phyloP scores from a whole-genome alignment of 2,888 invertebrate species.

The Drosophila diplacantha region DNA sequence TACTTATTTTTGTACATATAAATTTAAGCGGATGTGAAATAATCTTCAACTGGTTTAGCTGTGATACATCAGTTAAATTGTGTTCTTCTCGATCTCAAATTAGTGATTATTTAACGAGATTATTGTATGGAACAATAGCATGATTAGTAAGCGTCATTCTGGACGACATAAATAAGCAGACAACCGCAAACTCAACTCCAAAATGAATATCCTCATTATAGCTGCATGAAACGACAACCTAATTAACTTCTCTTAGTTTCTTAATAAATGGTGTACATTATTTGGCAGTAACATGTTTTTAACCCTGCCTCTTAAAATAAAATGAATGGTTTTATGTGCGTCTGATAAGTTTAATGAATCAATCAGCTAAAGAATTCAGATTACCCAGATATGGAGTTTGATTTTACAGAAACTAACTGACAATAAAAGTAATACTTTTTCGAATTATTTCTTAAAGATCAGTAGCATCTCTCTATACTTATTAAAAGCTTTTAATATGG shows the following conservation, averaged over 20 bases:
- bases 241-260: constrained; percentile 2
- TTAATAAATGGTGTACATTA: background rate
- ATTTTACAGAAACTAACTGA: background rate
- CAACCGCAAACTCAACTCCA: constrained; percentile 2
- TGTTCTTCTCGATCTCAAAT: background rate
- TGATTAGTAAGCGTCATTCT: background rate
- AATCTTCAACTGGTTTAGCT: background rate
- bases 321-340: background rate
- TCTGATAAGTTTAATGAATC: background rate
- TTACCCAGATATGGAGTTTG: background rate
- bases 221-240: constrained; percentile 3
- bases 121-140: background rate
- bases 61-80: background rate
- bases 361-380: background rate
- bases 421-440: background rate
- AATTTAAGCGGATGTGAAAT: background rate
- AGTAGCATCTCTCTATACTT: background rate
- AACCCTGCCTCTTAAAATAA: background rate
- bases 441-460: background rate
- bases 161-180: background rate
- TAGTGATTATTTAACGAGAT: background rate
- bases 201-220: constrained; percentile 6
- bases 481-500: background rate
- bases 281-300: background rate
- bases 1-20: background rate